Conservation (phyloP, 2,113 vertebrate species). For the Poeciliopsis prolifica region DNA sequence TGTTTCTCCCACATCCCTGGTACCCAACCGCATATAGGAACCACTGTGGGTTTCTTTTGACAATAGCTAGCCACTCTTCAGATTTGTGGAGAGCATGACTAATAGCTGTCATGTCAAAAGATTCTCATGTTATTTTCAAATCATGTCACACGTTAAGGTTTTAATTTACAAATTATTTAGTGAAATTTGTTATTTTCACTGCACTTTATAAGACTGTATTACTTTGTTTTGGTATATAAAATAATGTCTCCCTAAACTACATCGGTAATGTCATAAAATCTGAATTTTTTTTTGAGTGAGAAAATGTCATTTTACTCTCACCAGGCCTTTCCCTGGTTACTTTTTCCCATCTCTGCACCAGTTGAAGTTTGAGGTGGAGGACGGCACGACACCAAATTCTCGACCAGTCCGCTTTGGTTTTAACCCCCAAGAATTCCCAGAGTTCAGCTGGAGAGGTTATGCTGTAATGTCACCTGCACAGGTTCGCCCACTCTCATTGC, state of each 20-base stretch:
- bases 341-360: constrained; percentile 92
- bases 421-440: constrained; percentile 84
- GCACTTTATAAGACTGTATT: too few species aligned
- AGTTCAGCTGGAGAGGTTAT: constrained; percentile 94
- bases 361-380: constrained; percentile 91
- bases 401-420: constrained; percentile 86
- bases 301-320: background rate
- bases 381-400: constrained; percentile 81
- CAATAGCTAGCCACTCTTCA: too few species aligned
- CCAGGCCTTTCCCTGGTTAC: constrained; percentile 80
- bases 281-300: background rate
- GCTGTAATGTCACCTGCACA: constrained; percentile 86
- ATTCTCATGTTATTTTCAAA: too few species aligned
- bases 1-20: background rate
- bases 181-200: too few species aligned
- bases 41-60: background rate
- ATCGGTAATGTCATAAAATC: background rate
- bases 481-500: constrained; percentile 70
- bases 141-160: background rate
- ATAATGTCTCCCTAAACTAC: too few species aligned
- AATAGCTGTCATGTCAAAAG: too few species aligned
- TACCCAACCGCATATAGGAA: background rate
- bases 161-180: background rate
- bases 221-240: background rate
- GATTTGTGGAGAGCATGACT: too few species aligned